Base-by-base conservation (phyloP, 92 coral and sea anemone species). In the Parazoanthus darwini region DNA sequence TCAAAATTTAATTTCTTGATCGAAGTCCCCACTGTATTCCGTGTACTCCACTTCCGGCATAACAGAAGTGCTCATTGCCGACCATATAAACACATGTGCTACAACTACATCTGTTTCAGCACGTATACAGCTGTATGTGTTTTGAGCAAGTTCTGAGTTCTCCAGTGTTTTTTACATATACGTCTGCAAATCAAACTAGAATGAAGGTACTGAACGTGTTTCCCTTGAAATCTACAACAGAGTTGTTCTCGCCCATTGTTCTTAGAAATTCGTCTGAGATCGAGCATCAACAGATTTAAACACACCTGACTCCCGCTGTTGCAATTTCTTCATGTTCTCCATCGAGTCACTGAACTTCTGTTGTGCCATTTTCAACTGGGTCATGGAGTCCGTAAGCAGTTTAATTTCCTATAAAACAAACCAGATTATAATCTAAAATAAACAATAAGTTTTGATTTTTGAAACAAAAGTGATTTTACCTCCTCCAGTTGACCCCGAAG, bases 321-420 rank as follows among this genome's bases (percentile, higher is more conserved):
- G 82, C 74, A 97, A 72, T 89, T 97, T 97, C 75, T 93, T 92
- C 73, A 97, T 93, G 83, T 96, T 93, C 63, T 97, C 99, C 88
- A 93, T 94, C 5, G 99, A 97, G 76, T 97, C 98, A 58, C 88
- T 90, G 79, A 91, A 97, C 89, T 94, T 97, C 70, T 97, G 99
- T 70, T 97, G 99, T 73, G 99, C 98, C 77, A 95, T 37, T 84
- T 97, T 97, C 35, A 97, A 89, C 85, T 95, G 94, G 38, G 91
- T 91, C 97, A 95, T 94, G 66, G 99, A 97, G 37, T 95, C 96
- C 50, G 97, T 91, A 72, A 97, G 91, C 54, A 97, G 76, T 92
- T 96, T 97, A 6, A 97, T 95, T 86, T 97, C 99, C 99, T 97
- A 44, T 44, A 3, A 88, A 15, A 83, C 56, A 74, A 77, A 44